Evolutionary conservation across 2,888 invertebrate genomes (phyloP), one percentile per base, ranked within the genome.

Genomic region (Oeneis ivallda): DNA sequence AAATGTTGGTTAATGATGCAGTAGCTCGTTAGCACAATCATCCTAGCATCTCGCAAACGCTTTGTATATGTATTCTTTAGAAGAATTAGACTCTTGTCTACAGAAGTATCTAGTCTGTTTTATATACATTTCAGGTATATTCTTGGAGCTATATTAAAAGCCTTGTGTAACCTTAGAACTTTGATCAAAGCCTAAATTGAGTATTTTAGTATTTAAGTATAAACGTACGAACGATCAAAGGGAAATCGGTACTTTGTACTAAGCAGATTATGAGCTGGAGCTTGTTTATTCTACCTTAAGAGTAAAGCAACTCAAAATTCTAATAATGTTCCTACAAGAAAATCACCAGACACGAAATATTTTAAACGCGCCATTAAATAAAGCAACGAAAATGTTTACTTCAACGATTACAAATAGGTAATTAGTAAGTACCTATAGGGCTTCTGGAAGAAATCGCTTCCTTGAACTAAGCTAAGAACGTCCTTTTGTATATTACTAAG

Each of bases 1-100:
- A 85, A 72, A 74, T 72, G 74, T 74, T 56, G 70, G 70, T 83
- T 87, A 85, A 87, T 86, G 86, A 87, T 82, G 83, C 81, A 79
- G 77, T 72, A 72, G 82, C 84, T 85, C 84, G 84, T 83, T 85
- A 84, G 81, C 74, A 66, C 73, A 74, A 75, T 76, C 81, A 66
- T 69, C 63, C 80, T 79, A 80, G 78, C 79, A 75, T 71, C 75
- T 74, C 75, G 74, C 72, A 77, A 53, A 76, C 75, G 68, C 71
- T 74, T 70, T 75, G 72, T 75, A 75, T 75, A 72, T 75, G 75
- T 71, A 68, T 49, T 60, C 45, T 59, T 63, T 43, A 65, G 43
- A 26, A 52, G 32, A 65, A 65, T 52, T 66, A 61, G 56, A 52
- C 50, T 7, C 41, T 13, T 11, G 41, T 13, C 41, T 65, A 39